Conservation (phyloP, 1,140 invertebrate species). For the Neotoxoptera formosana region DNA sequence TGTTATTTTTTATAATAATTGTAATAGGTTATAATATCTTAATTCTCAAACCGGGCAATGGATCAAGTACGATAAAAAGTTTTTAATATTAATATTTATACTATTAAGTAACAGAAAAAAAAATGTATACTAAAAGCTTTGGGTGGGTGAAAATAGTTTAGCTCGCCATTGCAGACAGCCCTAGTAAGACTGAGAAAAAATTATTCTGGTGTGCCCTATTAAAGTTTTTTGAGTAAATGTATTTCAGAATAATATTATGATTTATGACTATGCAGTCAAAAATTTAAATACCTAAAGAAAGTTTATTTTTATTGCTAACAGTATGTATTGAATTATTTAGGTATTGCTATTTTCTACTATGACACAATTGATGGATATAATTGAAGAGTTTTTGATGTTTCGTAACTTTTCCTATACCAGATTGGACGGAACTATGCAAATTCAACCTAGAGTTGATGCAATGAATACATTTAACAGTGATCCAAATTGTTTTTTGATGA, state of each 20-base stretch:
- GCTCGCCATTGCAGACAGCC: too few relatives aligned
- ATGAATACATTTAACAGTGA: constrained; percentile 69
- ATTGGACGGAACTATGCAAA: constrained; percentile 70
- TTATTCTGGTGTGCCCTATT: neutral
- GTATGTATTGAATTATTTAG: constrained; percentile 59
- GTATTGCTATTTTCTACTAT: constrained; percentile 79
- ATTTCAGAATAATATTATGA: neutral
- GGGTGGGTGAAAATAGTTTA: too few relatives aligned
- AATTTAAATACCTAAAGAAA: neutral
- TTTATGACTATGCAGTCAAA: neutral
- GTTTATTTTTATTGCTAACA: neutral
- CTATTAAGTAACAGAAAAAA: too few relatives aligned
- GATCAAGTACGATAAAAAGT: too few relatives aligned
- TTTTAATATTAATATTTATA: too few relatives aligned
- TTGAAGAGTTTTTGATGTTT: constrained; percentile 73
- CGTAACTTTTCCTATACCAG: constrained; percentile 68
- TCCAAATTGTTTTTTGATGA: constrained; percentile 68
- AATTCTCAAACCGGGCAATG: too few relatives aligned
- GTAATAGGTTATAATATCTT: too few relatives aligned
- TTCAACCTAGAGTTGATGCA: constrained; percentile 63
- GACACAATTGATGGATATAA: constrained; percentile 72
- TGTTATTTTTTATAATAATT: too few relatives aligned
- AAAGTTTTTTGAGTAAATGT: neutral
- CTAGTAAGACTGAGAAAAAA: too few relatives aligned
- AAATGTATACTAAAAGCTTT: too few relatives aligned